These are phyloP conservation scores for Scarus forsteni DNA, from an alignment of 2,797 vertebrate genomes.

Conservation along the genomic window DNA sequence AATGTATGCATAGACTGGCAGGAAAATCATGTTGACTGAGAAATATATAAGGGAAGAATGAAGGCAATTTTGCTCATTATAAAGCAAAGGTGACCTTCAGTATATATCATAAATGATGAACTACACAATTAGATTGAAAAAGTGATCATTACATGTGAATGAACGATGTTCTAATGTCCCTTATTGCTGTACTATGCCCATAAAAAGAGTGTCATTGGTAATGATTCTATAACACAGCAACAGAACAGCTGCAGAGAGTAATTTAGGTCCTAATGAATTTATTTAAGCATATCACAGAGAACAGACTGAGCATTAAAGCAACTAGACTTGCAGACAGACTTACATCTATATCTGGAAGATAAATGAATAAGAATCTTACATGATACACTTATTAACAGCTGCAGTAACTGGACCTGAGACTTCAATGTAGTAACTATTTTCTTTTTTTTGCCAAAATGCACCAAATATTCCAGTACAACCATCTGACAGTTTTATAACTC, in stretches of 20 bases:
- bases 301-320: conserved; percentile 74
- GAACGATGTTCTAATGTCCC: conserved; percentile 63
- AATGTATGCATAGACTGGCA: conserved; percentile 19
- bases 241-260: conserved; percentile 75
- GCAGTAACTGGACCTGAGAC: conserved; percentile 34
- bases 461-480: too few species aligned
- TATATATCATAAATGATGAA: conserved; percentile 47
- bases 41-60: conserved; percentile 18
- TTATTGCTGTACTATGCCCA: conserved; percentile 58
- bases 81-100: conserved; percentile 65
- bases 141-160: conserved; percentile 52
- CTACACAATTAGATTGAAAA: conserved; percentile 51
- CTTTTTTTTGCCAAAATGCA: background rate
- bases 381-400: conserved; percentile 61
- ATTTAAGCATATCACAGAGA: conserved; percentile 77
- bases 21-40: background rate
- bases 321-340: conserved; percentile 47
- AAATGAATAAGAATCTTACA: conserved; percentile 59
- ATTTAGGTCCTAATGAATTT: conserved; percentile 77
- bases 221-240: conserved; percentile 73
- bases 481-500: too few species aligned
- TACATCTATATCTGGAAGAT: conserved; percentile 71
- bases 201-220: conserved; percentile 69
- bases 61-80: conserved; percentile 32
- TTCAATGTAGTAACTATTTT: conserved; percentile 8